phyloP scores from a whole-genome alignment of 2,888 invertebrate species.

The Dryocosmus kuriphilus region DNA sequence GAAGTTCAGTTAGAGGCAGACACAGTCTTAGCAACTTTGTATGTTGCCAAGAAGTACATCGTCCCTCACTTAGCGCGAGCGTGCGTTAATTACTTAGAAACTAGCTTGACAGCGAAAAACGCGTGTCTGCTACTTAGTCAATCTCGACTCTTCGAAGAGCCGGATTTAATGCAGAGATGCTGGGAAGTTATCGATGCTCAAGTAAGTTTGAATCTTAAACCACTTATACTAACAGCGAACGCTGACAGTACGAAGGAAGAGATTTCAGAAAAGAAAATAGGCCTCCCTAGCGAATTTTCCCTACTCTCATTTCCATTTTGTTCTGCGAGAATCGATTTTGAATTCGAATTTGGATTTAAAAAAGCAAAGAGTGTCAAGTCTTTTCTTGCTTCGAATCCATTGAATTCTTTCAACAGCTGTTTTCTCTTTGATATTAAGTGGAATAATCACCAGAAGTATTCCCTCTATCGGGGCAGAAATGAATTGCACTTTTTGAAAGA shows the following conservation, averaged over 20 bases:
- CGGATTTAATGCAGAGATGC: slow-evolving; percentile 96
- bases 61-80: slow-evolving; percentile 95
- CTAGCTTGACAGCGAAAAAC: slow-evolving; percentile 96
- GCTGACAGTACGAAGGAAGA: slow-evolving; percentile 41
- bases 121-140: slow-evolving; percentile 97
- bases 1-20: slow-evolving; percentile 97
- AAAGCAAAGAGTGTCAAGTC: not conserved
- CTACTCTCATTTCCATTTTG: slow-evolving; percentile 18
- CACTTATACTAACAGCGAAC: slow-evolving; percentile 55
- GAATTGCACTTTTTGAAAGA: slow-evolving; percentile 68
- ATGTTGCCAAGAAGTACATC: slow-evolving; percentile 98
- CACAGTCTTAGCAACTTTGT: slow-evolving; percentile 94
- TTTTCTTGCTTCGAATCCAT: slow-evolving; percentile 56
- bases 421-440: slow-evolving; percentile 60
- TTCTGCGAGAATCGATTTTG: slow-evolving; percentile 5
- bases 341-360: slow-evolving; percentile 6
- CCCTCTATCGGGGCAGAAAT: slow-evolving; percentile 69
- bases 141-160: slow-evolving; percentile 96
- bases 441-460: slow-evolving; percentile 54
- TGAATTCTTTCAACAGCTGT: slow-evolving; percentile 63
- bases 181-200: slow-evolving; percentile 99
- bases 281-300: not conserved
- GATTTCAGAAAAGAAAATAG: slow-evolving; percentile 13
- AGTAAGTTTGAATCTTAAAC: slow-evolving; percentile 81
- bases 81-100: slow-evolving; percentile 96